Base-by-base conservation (phyloP, 2,888 invertebrate genomes). In the Limnephilus marmoratus region DNA sequence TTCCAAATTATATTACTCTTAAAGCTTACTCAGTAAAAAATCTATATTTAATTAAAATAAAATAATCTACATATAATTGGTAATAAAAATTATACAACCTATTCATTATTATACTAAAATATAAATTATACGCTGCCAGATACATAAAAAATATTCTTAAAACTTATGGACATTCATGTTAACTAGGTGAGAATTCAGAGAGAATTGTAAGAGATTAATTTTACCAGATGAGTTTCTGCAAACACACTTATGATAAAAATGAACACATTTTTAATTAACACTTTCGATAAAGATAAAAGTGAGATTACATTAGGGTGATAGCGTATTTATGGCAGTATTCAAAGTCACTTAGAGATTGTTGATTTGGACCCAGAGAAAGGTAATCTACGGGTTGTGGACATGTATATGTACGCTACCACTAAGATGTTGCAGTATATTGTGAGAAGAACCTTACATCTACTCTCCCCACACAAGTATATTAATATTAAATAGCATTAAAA, bases 241-340 rank as follows among this genome's bases (percentile, higher is more conserved):
- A 68, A 90, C 53, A 86, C 81, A 90, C 92, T 92, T 92, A 92
- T 68, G 18, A 81, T 92, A 89, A 90, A 92, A 93, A 92, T 93
- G 93, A 93, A 93, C 93, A 93, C 93, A 93, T 92, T 88, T 88
- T n/a, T 29, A 88, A 89, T 91, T 41, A 91, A 89, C 41, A 91
- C 81, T 89, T 49, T 82, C 49, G 88, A 41, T 83, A 90, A 87
- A 81, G 87, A 68, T 81, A 86, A 90, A 90, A 90, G 81, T 90
- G 29, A 92, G 31, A 90, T 81, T 34, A 83, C 86, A 91, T 85
- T 68, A 90, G 86, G 31, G 45, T 88, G 91, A 91, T 90, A 90
- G 87, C 93, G 91, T 45, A 29, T 83, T 83, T 81, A 93, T 93
- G 93, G 93, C 93, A 93, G 93, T 93, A 92, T 91, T 90, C 41